phyloP scores from a whole-genome alignment of 2,888 invertebrate species.

The Diplolepis rosae region DNA sequence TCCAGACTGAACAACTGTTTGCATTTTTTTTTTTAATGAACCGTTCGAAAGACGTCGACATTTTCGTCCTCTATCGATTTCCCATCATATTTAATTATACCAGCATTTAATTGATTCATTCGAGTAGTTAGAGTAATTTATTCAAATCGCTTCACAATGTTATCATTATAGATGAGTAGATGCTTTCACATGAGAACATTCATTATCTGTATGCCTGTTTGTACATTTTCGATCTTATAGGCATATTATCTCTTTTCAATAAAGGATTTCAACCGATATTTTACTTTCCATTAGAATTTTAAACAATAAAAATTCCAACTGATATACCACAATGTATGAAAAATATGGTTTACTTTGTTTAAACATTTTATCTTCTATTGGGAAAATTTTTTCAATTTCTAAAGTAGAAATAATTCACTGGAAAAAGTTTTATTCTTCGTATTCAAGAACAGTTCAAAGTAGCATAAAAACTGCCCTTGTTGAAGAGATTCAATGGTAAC shows the following conservation, averaged over 20 bases:
- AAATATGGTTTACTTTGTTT: too few species aligned
- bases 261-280: neutral
- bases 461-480: neutral
- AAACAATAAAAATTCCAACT: too few species aligned
- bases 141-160: conserved; percentile 4
- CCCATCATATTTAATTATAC: conserved; percentile 7
- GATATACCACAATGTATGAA: too few species aligned
- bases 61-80: conserved; percentile 4
- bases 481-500: neutral
- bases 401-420: neutral
- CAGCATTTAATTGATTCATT: conserved; percentile 6
- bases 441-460: neutral
- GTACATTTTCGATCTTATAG: neutral
- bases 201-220: neutral
- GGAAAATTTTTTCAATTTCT: neutral
- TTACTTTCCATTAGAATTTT: too few species aligned
- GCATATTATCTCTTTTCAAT: too few species aligned
- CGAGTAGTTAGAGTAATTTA: neutral
- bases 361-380: neutral
- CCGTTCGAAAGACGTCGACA: neutral
- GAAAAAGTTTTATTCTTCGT: neutral
- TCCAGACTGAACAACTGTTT: conserved; percentile 14
- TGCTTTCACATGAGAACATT: neutral
- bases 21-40: neutral
- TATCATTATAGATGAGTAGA: neutral